These are phyloP conservation scores for Serilophus lunatus DNA, from an alignment of 2,113 vertebrate species.

Conservation along the genomic window DNA sequence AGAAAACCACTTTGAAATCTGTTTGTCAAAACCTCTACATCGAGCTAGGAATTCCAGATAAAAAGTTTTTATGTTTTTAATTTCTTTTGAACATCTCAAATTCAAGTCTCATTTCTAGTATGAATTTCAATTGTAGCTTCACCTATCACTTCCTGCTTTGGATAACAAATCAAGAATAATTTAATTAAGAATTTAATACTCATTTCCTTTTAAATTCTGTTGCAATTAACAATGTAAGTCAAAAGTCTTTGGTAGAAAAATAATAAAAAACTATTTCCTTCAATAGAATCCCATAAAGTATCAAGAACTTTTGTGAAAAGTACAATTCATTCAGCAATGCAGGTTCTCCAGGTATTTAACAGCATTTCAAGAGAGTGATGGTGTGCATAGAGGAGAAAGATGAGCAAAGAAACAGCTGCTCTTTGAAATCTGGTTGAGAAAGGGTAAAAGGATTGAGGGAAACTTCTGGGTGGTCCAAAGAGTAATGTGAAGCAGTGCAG, in stretches of 20 bases:
- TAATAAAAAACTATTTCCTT: neutral
- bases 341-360: neutral
- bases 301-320: neutral
- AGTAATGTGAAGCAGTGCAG: neutral
- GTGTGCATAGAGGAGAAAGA: neutral
- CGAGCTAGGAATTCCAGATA: neutral
- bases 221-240: neutral
- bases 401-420: rapidly evolving
- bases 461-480: neutral
- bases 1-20: constrained; percentile 1
- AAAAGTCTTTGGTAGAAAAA: neutral
- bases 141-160: neutral
- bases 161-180: neutral
- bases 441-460: neutral
- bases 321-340: neutral
- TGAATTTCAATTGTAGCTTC: neutral
- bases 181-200: neutral
- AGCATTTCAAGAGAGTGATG: neutral
- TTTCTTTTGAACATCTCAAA: neutral
- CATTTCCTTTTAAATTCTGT: neutral
- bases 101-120: neutral
- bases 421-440: neutral
- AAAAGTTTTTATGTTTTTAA: neutral
- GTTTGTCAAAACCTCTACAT: neutral
- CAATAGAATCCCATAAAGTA: neutral